A percentile compares a stretch with the other conserved stretches of the same genome.
phyloP scores from a whole-genome alignment of 2,888 invertebrate species.

The Corythucha ciliata region DNA sequence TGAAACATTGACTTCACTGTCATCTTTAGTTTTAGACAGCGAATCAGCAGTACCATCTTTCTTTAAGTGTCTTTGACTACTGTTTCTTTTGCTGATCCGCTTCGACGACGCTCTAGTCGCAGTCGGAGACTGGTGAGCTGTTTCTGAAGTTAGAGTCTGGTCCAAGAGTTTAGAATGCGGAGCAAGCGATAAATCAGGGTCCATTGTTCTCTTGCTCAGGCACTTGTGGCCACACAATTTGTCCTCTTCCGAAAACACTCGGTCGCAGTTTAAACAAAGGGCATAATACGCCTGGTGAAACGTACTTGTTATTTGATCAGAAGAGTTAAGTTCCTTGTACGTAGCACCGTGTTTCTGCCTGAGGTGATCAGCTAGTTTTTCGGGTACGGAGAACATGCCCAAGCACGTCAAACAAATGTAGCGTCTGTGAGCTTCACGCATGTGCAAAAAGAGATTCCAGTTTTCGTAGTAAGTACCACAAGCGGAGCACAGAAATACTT shows the following conservation, averaged over 20 bases:
- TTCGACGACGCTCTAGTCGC: too few relatives aligned
- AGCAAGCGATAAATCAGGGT: too few relatives aligned
- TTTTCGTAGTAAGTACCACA: conserved; percentile 78
- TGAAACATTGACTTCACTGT: too few relatives aligned
- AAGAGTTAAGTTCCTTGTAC: conserved; percentile 56
- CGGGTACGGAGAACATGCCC: conserved; percentile 71
- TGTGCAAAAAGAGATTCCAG: conserved; percentile 76
- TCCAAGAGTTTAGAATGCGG: too few relatives aligned
- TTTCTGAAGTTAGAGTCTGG: too few relatives aligned
- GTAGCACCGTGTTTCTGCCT: conserved; percentile 67
- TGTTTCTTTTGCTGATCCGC: too few relatives aligned
- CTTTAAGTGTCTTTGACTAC: too few relatives aligned
- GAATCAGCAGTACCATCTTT: too few relatives aligned
- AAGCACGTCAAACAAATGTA: conserved; percentile 76
- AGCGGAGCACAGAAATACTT: conserved; percentile 70
- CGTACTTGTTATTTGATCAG: conserved; percentile 54
- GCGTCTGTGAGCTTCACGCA: conserved; percentile 70
- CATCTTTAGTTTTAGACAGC: too few relatives aligned
- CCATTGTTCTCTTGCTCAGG: conserved; percentile 10
- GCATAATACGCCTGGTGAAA: conserved; percentile 62
- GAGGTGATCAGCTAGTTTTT: conserved; percentile 67
- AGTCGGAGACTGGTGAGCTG: too few relatives aligned
- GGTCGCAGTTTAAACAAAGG: conserved; percentile 72
- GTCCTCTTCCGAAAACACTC: conserved; percentile 58
- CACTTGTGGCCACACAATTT: conserved; percentile 70